Percentiles rank a stretch among this genome's conserved stretches.
Evolutionary conservation across 2,888 invertebrate species (phyloP).

Genomic region (Caenorhabditis sulstoni): DNA sequence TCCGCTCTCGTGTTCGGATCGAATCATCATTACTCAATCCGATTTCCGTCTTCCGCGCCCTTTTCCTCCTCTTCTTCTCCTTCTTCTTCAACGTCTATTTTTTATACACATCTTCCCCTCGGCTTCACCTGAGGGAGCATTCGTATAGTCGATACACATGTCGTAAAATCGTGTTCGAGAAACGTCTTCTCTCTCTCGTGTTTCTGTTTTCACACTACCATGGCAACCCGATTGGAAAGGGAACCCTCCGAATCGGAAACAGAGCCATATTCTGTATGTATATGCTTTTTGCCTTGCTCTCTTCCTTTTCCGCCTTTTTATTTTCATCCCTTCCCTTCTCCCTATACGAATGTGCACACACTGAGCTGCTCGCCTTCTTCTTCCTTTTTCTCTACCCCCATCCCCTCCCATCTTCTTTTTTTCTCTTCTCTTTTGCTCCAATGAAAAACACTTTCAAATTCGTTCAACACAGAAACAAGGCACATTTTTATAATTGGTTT

Average conservation of each 20-base stretch:
- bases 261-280: conserved; percentile 45
- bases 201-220: conserved; percentile 6
- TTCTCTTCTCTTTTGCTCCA: conserved; percentile 33
- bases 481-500: conserved; percentile 47
- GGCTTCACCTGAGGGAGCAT: conserved; percentile 36
- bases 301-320: conserved; percentile 45
- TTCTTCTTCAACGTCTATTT: neutral
- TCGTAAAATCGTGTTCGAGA: conserved; percentile 12
- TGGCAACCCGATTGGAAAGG: conserved; percentile 21
- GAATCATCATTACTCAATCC: conserved; percentile 48
- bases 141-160: conserved; percentile 32
- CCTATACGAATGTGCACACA: conserved; percentile 53
- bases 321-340: conserved; percentile 35
- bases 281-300: conserved; percentile 46
- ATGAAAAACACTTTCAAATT: conserved; percentile 51
- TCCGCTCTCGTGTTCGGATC: conserved; percentile 19
- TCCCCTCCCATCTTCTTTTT: conserved; percentile 1
- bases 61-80: neutral
- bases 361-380: conserved; percentile 31
- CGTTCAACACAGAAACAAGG: conserved; percentile 25
- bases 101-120: neutral
- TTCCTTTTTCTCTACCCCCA: conserved; percentile 22
- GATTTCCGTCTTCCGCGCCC: neutral
- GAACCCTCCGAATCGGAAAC: conserved; percentile 32
- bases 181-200: neutral